A percentile compares a stretch with the other conserved stretches of the same genome.
These are phyloP conservation scores for Heliocidaris tuberculata DNA, from an alignment of 35 echinoderm and acorn worm genomes.

Conservation along the genomic window DNA sequence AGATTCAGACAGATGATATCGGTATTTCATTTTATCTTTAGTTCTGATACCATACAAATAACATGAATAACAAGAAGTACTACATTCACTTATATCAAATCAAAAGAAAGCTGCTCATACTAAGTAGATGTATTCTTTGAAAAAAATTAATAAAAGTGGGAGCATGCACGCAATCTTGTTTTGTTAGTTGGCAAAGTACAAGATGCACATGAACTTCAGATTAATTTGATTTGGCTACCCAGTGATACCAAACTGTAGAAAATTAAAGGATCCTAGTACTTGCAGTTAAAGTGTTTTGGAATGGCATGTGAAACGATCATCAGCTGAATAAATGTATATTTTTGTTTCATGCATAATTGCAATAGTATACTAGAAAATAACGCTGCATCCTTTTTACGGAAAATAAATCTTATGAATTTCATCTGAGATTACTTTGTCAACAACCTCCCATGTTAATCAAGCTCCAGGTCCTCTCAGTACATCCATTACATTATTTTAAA, in stretches of 20 bases:
- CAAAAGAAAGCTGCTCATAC: no score
- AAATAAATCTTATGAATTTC: background rate
- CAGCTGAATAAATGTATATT: background rate
- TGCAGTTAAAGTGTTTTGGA: background rate
- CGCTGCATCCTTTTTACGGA: background rate
- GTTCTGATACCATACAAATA: no score
- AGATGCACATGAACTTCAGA: background rate
- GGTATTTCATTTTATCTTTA: no score
- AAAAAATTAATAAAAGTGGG: background rate
- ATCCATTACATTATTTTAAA: no score
- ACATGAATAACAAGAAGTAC: no score
- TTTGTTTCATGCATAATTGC: background rate
- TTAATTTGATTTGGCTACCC: background rate
- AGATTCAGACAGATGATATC: no score
- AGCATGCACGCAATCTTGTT: background rate
- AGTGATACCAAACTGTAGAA: background rate
- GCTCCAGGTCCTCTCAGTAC: no score
- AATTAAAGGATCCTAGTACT: background rate
- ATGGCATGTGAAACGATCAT: background rate
- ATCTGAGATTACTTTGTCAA: no score
- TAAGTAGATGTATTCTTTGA: no score
- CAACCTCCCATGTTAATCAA: no score
- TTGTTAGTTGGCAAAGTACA: background rate
- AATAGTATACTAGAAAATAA: background rate
- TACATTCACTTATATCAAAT: no score